These are phyloP conservation scores for Eunapius fragilis DNA, from an alignment of 37 sponge, comb jelly and placozoan genomes.

Conservation along the genomic window DNA sequence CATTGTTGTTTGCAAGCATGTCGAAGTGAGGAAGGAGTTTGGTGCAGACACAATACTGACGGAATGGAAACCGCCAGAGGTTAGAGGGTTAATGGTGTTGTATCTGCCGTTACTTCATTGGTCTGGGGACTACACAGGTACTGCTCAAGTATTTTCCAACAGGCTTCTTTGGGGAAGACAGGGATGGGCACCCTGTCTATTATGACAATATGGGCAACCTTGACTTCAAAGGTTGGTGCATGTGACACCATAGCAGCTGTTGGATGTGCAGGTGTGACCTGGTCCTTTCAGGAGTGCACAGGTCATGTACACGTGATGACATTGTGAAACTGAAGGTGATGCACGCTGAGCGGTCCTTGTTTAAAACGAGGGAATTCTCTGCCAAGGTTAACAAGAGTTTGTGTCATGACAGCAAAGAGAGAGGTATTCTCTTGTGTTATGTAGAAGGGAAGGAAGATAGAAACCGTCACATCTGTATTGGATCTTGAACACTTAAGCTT, in stretches of 20 bases:
- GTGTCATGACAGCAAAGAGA: not conserved
- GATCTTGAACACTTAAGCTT: slow-evolving; percentile 70
- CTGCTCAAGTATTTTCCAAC: slow-evolving; percentile 50
- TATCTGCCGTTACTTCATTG: not conserved
- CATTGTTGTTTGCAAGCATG: slow-evolving; percentile 62
- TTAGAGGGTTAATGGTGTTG: slow-evolving; percentile 3
- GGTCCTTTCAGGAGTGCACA: slow-evolving; percentile 6
- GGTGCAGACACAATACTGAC: slow-evolving; percentile 66
- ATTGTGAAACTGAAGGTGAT: slow-evolving; percentile 19
- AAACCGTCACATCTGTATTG: slow-evolving; percentile 39
- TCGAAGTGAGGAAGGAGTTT: slow-evolving; percentile 50
- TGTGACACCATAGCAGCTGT: not conserved
- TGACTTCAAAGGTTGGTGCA: slow-evolving; percentile 51
- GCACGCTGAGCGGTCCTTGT: not conserved
- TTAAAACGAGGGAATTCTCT: slow-evolving; percentile 9
- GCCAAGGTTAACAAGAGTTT: slow-evolving; percentile 13
- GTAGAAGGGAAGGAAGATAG: slow-evolving; percentile 51
- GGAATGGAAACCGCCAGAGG: slow-evolving; percentile 67
- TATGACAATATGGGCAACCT: slow-evolving; percentile 52
- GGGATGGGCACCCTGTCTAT: slow-evolving; percentile 67
- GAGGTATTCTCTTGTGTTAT: not conserved
- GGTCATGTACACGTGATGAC: slow-evolving; percentile 12
- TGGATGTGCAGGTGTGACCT: not conserved
- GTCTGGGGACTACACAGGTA: slow-evolving; percentile 12
- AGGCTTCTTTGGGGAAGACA: slow-evolving; percentile 65